These are phyloP conservation scores for Tenthredo livida DNA, from an alignment of 2,888 invertebrate species.

Conservation along the genomic window DNA sequence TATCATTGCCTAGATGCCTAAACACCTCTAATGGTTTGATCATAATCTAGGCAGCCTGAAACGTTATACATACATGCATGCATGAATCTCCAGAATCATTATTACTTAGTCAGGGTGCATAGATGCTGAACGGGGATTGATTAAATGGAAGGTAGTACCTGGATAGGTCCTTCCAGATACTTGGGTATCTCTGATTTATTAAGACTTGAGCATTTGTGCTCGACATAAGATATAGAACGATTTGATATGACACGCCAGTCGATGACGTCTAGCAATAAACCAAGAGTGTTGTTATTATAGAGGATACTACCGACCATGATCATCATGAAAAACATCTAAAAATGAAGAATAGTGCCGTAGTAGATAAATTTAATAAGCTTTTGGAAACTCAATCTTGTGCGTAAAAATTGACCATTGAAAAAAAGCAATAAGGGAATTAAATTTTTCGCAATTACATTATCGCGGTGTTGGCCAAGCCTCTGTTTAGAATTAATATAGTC, in stretches of 20 bases:
- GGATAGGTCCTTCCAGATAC: constrained; percentile 71
- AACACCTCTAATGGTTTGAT: constrained; percentile 35
- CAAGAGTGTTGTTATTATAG: constrained; percentile 72
- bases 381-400: not conserved
- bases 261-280: constrained; percentile 71
- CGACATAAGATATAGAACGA: constrained; percentile 67
- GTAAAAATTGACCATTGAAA: not conserved
- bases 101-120: constrained; percentile 41
- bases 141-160: constrained; percentile 67
- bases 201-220: constrained; percentile 63
- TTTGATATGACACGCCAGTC: constrained; percentile 68
- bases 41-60: constrained; percentile 35
- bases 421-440: not conserved
- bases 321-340: constrained; percentile 75
- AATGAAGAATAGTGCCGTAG: constrained; percentile 63
- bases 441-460: not conserved
- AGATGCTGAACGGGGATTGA: constrained; percentile 30
- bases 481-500: not conserved
- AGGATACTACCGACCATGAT: constrained; percentile 73
- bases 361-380: constrained; percentile 22
- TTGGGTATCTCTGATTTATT: constrained; percentile 67
- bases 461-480: not conserved
- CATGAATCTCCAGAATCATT: not conserved
- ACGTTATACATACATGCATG: constrained; percentile 13
- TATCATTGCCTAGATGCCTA: not conserved